Evolutionary conservation across 2,888 invertebrate species (phyloP), one percentile per base, ranked within the genome.

Genomic region (Lissonota sp.): DNA sequence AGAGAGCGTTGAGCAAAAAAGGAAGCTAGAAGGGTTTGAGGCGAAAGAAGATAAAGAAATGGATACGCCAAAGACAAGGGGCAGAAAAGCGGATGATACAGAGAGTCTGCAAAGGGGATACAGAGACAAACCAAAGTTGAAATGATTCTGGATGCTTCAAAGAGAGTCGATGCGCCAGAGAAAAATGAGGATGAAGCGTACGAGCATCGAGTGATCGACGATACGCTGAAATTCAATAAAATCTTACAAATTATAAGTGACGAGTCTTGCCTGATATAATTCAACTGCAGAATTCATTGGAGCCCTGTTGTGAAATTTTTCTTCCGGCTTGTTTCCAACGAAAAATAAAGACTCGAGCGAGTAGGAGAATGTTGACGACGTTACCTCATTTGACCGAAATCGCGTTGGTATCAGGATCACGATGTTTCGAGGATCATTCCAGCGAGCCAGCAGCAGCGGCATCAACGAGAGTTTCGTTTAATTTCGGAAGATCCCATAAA

Each of bases 401-500:
- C 26, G 26, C 26, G 26, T 26, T 26, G 26, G 26, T 26, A 26
- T 26, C 26, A 26, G 26, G 26, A 26, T 26, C 26, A 26, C 26
- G 26, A 26, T 26, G 26, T 26, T 26, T 26, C 26, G 26, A 26
- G 26, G 57, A 55, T 1, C 53, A 12, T 67, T 14, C 55, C 55
- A 55, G 53, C 49, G 16, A 53, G 62, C n/a, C 39, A 64, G 37
- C 16, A 37, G 57, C 55, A 70, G 70, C 63, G 10, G 57, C 10
- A 63, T 26, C n/a, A 46, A 60, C 49, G 37, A 69, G 64, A 80
- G 83, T 82, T 83, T 83, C 86, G 86, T 87, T 87, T 87, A 87
- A 87, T 87, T 87, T 84, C 86, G 80, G 79, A 84, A 83, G 80
- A 86, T 75, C 84, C 83, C 82, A 85, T 86, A 84, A 87, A 87